A percentile compares a stretch with the other conserved stretches of the same genome.
Evolutionary conservation across 2,888 invertebrate genomes (phyloP).

Genomic region (Drosophila maculinotata): DNA sequence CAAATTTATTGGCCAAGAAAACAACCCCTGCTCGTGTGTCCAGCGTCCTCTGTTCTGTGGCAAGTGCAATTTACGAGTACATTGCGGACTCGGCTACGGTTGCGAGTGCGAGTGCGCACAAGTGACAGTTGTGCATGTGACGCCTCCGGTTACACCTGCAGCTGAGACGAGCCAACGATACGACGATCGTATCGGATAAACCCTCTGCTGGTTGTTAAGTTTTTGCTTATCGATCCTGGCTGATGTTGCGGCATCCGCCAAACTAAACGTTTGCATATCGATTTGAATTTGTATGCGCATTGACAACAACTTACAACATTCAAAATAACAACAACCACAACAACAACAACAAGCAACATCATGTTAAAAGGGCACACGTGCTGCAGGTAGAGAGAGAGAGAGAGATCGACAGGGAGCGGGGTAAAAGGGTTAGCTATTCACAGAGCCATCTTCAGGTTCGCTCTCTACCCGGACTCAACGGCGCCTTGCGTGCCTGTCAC

Average conservation of each 20-base stretch:
- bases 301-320: conserved; percentile 49
- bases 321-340: conserved; percentile 13
- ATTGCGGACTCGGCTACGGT: conserved; percentile 32
- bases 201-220: conserved; percentile 36
- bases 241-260: conserved; percentile 71
- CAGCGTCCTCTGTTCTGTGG: conserved; percentile 40
- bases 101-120: conserved; percentile 41
- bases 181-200: conserved; percentile 56
- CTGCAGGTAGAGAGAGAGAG: conserved; percentile 27
- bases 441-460: conserved; percentile 17
- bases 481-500: conserved; percentile 82
- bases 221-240: conserved; percentile 59
- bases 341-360: conserved; percentile 1
- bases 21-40: too few species aligned
- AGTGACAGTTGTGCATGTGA: conserved; percentile 73
- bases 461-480: conserved; percentile 32
- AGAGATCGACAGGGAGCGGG: neutral
- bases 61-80: conserved; percentile 77
- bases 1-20: conserved; percentile 75
- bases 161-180: conserved; percentile 4
- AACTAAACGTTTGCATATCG: conserved; percentile 69
- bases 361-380: conserved; percentile 56
- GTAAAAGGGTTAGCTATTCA: conserved; percentile 27
- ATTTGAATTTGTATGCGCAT: conserved; percentile 74
- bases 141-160: conserved; percentile 79